Conservation (phyloP, 2,888 invertebrate species). For the Ornithoptera priamus region DNA sequence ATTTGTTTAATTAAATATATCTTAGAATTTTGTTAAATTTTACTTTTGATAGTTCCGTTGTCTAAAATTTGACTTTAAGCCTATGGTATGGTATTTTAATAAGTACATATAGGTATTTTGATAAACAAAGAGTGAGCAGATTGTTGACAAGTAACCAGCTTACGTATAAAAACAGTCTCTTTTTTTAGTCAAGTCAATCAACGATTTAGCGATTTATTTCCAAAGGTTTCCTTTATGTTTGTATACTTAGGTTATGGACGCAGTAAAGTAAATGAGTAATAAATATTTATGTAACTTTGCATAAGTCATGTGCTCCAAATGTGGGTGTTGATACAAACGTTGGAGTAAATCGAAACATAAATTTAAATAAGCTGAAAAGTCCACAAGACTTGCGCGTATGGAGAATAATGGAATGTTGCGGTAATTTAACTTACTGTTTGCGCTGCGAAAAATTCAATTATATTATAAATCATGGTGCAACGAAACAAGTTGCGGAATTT, state of each 20-base stretch:
- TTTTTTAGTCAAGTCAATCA: background rate
- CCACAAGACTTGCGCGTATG: constrained; percentile 8
- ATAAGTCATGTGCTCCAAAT: constrained; percentile 12
- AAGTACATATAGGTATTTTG: too few species aligned
- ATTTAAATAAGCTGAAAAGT: constrained; percentile 23
- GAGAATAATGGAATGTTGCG: constrained; percentile 4
- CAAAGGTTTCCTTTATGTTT: background rate
- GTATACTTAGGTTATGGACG: background rate
- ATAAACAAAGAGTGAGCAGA: too few species aligned
- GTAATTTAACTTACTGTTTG: constrained; percentile 14
- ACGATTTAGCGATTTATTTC: background rate
- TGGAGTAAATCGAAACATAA: constrained; percentile 18
- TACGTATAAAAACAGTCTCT: background rate
- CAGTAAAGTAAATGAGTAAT: constrained; percentile 6
- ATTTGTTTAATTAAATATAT: too few species aligned
- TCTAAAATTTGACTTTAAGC: too few species aligned
- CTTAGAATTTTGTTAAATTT: too few species aligned
- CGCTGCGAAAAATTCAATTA: background rate
- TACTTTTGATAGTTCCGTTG: too few species aligned
- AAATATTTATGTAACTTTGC: constrained; percentile 23
- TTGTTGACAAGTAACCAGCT: too few species aligned
- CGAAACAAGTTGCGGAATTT: background rate
- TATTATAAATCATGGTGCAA: background rate
- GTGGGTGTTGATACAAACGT: constrained; percentile 12
- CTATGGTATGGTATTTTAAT: too few species aligned